Conservation (phyloP, 2,113 vertebrate genomes). For the Pseudopipra pipra region DNA sequence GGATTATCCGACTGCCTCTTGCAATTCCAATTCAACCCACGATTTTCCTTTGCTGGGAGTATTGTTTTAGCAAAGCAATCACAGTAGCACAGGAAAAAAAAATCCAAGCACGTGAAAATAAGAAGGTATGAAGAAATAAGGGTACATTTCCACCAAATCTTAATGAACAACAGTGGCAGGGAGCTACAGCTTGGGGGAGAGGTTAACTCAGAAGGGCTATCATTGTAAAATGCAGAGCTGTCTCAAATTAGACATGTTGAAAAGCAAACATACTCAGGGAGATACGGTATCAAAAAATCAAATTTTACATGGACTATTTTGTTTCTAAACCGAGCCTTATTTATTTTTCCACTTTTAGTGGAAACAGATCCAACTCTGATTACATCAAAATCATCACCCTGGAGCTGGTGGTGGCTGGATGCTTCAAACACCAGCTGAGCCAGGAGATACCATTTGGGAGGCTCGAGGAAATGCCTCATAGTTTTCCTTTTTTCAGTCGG, state of each 20-base stretch:
- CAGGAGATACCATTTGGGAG: neutral
- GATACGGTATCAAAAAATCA: neutral
- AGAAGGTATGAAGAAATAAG: neutral
- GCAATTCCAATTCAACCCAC: neutral
- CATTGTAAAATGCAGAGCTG: neutral
- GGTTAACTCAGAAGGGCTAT: neutral
- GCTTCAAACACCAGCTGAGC: neutral
- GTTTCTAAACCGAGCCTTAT: neutral
- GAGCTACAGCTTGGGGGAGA: neutral
- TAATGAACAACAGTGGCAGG: neutral
- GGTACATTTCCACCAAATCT: neutral
- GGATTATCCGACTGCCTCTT: neutral
- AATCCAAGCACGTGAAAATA: neutral
- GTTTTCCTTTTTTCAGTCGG: neutral
- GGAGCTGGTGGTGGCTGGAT: neutral
- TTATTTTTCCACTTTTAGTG: constrained; percentile 35
- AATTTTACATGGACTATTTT: constrained; percentile 1
- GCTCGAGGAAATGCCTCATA: neutral
- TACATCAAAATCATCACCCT: neutral
- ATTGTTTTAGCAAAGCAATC: constrained; percentile 3
- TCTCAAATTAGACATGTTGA: constrained; percentile 18
- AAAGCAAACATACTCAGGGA: constrained; percentile 14
- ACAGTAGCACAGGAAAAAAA: neutral
- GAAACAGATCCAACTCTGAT: neutral
- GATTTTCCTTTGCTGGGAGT: neutral